Evolutionary conservation across 2,113 vertebrate species (phyloP).

Genomic region (Ahaetulla prasina): DNA sequence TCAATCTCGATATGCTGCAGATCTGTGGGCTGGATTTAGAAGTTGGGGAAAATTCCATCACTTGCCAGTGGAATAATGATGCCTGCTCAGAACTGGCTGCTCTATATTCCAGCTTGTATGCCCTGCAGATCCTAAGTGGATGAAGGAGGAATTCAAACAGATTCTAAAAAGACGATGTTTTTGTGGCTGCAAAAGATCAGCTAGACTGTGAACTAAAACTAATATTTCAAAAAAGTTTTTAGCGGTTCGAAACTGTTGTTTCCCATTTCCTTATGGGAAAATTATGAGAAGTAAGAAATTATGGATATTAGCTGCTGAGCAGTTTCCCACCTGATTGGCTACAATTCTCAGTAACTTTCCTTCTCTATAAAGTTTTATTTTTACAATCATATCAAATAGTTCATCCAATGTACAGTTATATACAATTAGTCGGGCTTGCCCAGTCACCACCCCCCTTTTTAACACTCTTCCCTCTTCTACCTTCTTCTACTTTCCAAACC

Average conservation of each 20-base stretch:
- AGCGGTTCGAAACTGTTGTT: not conserved
- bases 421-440: no score
- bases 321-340: not conserved
- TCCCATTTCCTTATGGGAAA: not conserved
- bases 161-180: not conserved
- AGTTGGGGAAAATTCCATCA: not conserved
- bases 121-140: not conserved
- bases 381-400: no score
- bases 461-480: no score
- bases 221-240: not conserved
- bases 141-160: not conserved
- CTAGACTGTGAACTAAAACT: no score
- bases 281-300: not conserved
- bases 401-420: no score
- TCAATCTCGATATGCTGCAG: not conserved
- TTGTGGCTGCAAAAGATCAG: not conserved
- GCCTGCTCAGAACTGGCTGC: not conserved
- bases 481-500: no score
- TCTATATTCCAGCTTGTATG: conserved; percentile 20
- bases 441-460: no score
- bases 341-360: not conserved
- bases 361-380: no score
- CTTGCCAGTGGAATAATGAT: not conserved
- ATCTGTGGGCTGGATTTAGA: not conserved
- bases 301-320: not conserved